Conservation (phyloP, 2,797 vertebrate species). For the Sebastes glaucus region DNA sequence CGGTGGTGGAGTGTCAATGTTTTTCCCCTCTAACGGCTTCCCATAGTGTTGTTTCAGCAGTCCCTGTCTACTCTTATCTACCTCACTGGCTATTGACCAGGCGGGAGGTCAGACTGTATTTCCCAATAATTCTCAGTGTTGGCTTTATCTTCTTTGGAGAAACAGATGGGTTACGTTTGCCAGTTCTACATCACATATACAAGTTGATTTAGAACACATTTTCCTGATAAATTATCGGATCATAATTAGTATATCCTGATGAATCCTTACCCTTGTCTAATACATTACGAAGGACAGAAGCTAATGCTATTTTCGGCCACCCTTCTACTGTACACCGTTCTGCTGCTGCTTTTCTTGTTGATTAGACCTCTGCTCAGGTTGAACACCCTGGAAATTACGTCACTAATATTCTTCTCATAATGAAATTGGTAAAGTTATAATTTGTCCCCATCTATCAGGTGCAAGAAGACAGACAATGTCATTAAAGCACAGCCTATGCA, state of each 20-base stretch:
- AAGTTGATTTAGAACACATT: background rate
- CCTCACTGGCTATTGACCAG: constrained; percentile 36
- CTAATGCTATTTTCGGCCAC: background rate
- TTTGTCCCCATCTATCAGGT: background rate
- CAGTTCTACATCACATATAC: background rate
- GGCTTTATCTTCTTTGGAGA: background rate
- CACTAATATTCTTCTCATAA: background rate
- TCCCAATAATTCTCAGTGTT: constrained; percentile 8
- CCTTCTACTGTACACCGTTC: background rate
- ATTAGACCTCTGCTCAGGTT: background rate
- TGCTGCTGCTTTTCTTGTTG: background rate
- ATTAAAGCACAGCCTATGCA: background rate
- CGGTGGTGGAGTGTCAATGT: constrained; percentile 11
- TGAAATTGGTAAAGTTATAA: background rate
- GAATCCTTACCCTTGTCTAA: background rate
- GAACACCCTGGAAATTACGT: background rate
- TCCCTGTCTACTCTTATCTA: constrained; percentile 46
- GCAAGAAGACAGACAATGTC: background rate
- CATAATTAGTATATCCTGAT: background rate
- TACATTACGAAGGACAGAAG: background rate
- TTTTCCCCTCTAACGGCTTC: constrained; percentile 39
- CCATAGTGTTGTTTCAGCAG: constrained; percentile 60
- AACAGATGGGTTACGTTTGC: background rate
- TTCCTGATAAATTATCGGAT: background rate
- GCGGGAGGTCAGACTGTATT: constrained; percentile 30